Percentiles rank a stretch among this genome's conserved stretches.
These are phyloP conservation scores for Amorpha juglandis DNA, from an alignment of 2,888 invertebrate species.

Conservation along the genomic window DNA sequence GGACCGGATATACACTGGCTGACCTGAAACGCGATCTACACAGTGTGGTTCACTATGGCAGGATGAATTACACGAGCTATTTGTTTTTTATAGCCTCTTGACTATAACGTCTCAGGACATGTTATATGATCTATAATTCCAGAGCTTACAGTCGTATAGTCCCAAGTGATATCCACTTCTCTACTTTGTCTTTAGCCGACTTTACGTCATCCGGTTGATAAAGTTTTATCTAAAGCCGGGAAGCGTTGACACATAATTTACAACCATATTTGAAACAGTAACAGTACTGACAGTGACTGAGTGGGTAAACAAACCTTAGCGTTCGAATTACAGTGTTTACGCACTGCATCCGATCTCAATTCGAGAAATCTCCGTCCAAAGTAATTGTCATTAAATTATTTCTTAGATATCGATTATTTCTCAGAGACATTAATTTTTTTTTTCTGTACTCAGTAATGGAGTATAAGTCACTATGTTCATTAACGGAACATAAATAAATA, in stretches of 20 bases:
- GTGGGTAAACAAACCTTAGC: not conserved
- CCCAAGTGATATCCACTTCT: not conserved
- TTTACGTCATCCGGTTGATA: not conserved
- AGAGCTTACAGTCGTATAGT: not conserved
- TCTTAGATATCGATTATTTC: too few relatives aligned
- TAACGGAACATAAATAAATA: too few relatives aligned
- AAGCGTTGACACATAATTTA: not conserved
- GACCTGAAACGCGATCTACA: too few relatives aligned
- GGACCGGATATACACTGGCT: too few relatives aligned
- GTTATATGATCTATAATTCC: not conserved
- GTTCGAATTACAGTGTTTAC: not conserved
- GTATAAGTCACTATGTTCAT: too few relatives aligned
- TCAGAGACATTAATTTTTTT: too few relatives aligned
- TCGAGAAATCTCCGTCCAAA: not conserved
- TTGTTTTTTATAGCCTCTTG: too few relatives aligned
- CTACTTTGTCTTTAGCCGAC: not conserved
- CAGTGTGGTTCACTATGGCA: too few relatives aligned
- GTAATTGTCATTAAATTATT: too few relatives aligned
- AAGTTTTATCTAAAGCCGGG: not conserved
- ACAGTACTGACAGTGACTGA: not conserved
- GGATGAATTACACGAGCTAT: too few relatives aligned
- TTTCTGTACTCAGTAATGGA: too few relatives aligned
- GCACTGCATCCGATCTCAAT: not conserved
- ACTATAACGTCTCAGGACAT: too few relatives aligned
- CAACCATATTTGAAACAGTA: not conserved